These are phyloP conservation scores for Falcaria lacertinaria DNA, from an alignment of 2,888 invertebrate species.

Conservation along the genomic window DNA sequence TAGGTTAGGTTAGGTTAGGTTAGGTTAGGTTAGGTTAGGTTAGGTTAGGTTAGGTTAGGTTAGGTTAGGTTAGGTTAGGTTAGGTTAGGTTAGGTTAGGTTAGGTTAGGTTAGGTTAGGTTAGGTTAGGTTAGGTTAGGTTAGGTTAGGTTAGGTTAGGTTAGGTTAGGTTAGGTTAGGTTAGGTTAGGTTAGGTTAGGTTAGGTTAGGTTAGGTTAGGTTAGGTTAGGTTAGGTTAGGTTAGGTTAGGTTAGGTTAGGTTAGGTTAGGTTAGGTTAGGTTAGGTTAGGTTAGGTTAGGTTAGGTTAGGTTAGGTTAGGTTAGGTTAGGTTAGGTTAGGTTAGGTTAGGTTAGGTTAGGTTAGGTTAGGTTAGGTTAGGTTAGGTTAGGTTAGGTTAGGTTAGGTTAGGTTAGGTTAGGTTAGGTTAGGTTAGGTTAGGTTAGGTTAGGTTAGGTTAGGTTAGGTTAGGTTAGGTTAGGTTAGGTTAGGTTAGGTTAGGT, in stretches of 20 bases:
- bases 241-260: constrained; percentile 16
- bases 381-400: constrained; percentile 22
- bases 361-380: constrained; percentile 20
- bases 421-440: constrained; percentile 21
- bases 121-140: constrained; percentile 16
- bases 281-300: constrained; percentile 12
- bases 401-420: constrained; percentile 16
- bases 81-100: constrained; percentile 13
- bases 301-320: constrained; percentile 13
- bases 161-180: constrained; percentile 20
- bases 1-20: constrained; percentile 11
- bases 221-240: constrained; percentile 17
- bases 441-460: constrained; percentile 19
- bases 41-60: constrained; percentile 13
- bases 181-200: constrained; percentile 23
- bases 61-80: constrained; percentile 16
- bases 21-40: constrained; percentile 12
- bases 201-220: constrained; percentile 22
- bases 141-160: constrained; percentile 16
- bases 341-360: constrained; percentile 15
- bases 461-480: constrained; percentile 17
- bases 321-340: constrained; percentile 14
- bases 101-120: constrained; percentile 17
- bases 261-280: constrained; percentile 15
- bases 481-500: constrained; percentile 20